A percentile compares a stretch with the other conserved stretches of the same genome.
Conservation (phyloP, 92 coral and sea anemone species). For the Porites lobata region DNA sequence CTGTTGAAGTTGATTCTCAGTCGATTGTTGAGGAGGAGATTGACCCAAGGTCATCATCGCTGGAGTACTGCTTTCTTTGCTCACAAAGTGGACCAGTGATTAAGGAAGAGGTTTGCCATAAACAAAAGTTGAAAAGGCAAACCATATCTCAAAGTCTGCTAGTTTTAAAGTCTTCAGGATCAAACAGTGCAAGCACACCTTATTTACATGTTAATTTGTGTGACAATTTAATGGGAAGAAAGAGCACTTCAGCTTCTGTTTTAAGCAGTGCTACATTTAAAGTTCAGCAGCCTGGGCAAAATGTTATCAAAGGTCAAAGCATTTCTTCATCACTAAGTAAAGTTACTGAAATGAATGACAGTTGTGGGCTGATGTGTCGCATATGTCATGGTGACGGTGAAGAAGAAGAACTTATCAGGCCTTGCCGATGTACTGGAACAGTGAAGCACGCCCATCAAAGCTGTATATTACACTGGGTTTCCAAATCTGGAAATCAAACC, state of each 20-base stretch:
- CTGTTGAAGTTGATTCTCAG: background rate
- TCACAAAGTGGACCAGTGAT: constrained; percentile 42
- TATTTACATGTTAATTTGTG: background rate
- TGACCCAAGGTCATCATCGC: background rate
- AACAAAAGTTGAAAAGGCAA: constrained; percentile 1
- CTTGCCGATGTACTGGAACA: constrained; percentile 95
- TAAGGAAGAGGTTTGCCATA: background rate
- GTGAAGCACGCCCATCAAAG: constrained; percentile 94
- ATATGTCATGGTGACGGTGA: constrained; percentile 88
- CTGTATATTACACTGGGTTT: constrained; percentile 94
- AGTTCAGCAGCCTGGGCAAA: background rate
- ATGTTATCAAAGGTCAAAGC: background rate
- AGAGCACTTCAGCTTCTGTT: constrained; percentile 1
- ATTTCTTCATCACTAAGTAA: constrained; percentile 25
- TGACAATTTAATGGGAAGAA: background rate
- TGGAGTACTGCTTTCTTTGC: constrained; percentile 32
- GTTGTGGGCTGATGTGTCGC: constrained; percentile 85
- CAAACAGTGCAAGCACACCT: background rate
- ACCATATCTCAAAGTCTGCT: constrained; percentile 11
- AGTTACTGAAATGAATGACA: constrained; percentile 62
- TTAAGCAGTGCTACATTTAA: background rate
- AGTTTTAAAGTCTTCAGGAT: background rate
- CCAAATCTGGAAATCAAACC: constrained; percentile 90
- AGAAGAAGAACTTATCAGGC: constrained; percentile 87
- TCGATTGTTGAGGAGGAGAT: background rate